phyloP scores from a whole-genome alignment of 2,888 invertebrate genomes.

The Mayetiola destructor region DNA sequence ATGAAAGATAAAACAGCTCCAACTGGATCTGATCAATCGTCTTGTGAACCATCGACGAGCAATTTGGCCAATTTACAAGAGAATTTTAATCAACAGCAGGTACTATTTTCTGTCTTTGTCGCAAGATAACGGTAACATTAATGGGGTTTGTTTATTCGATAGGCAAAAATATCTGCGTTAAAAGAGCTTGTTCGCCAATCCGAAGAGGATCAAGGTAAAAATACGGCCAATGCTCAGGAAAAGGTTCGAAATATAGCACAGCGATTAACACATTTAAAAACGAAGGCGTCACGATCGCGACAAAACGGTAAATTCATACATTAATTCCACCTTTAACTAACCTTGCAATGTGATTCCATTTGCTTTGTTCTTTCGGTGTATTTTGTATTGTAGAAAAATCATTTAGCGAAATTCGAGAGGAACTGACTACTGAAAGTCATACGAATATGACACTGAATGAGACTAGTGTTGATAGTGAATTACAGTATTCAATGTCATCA shows the following conservation, averaged over 20 bases:
- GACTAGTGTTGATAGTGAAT: not conserved
- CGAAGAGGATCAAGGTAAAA: conserved; percentile 26
- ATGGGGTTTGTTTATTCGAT: conserved; percentile 4
- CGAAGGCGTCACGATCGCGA: conserved; percentile 22
- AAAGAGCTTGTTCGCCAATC: conserved; percentile 28
- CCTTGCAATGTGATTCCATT: not conserved
- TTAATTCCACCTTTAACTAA: not conserved
- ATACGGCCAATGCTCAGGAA: conserved; percentile 27
- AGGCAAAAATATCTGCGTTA: conserved; percentile 29
- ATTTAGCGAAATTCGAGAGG: not conserved
- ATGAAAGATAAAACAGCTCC: not conserved
- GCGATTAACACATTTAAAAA: conserved; percentile 26
- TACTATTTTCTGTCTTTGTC: conserved; percentile 14
- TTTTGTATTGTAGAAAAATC: conserved; percentile 7
- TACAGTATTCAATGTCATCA: not conserved
- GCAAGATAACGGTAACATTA: conserved; percentile 6
- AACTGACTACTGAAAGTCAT: not conserved
- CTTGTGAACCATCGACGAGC: not conserved
- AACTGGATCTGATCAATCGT: not conserved
- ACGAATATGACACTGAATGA: not conserved
- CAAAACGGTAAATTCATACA: not conserved
- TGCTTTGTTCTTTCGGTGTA: not conserved
- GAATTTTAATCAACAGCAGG: conserved; percentile 21
- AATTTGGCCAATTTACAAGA: conserved; percentile 19
- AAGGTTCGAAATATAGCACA: conserved; percentile 29